phyloP scores from a whole-genome alignment of 2,888 invertebrate genomes.

The Myopa testacea region DNA sequence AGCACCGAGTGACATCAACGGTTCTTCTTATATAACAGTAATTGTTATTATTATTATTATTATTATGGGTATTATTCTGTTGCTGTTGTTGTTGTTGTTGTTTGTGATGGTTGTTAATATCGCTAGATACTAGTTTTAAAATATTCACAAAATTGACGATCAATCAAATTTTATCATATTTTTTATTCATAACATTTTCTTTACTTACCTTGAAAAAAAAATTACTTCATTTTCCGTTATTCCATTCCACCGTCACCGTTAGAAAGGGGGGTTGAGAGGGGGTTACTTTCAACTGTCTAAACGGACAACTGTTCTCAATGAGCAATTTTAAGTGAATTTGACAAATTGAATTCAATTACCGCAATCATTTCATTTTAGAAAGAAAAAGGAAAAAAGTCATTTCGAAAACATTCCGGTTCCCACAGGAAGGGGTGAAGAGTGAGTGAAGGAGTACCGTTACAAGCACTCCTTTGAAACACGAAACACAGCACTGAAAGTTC shows the following conservation, averaged over 20 bases:
- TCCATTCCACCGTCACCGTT: neutral
- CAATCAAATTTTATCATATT: constrained; percentile 17
- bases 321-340: constrained; percentile 17
- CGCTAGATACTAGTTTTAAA: constrained; percentile 14
- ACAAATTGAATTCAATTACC: constrained; percentile 36
- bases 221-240: neutral
- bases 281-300: neutral
- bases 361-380: constrained; percentile 18
- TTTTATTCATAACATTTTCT: neutral
- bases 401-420: neutral
- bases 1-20: neutral
- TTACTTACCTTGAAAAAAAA: neutral
- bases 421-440: too few species aligned
- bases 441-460: too few species aligned
- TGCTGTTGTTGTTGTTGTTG: constrained; percentile 19
- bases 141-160: constrained; percentile 5
- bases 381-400: neutral
- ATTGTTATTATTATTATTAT: constrained; percentile 6
- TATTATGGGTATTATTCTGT: neutral
- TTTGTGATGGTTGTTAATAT: neutral
- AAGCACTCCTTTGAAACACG: too few species aligned
- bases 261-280: neutral
- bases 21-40: neutral
- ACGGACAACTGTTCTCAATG: neutral
- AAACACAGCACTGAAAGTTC: too few species aligned